These are phyloP conservation scores for Diplolepis rosae DNA, from an alignment of 2,888 invertebrate genomes.

Conservation along the genomic window DNA sequence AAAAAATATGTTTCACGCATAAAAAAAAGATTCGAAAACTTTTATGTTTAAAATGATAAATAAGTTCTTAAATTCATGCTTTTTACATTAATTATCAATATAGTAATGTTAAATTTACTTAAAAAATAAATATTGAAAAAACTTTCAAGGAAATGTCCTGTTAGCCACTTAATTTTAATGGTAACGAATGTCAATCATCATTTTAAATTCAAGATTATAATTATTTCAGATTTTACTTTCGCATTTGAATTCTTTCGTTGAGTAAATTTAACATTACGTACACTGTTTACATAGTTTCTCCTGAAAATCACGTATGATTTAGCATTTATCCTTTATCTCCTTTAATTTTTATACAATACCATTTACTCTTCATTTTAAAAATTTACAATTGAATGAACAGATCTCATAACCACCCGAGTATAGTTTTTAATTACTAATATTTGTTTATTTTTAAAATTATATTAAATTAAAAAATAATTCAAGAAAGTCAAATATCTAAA, in stretches of 20 bases:
- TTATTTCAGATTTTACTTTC: too few relatives aligned
- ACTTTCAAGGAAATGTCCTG: too few relatives aligned
- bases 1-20: neutral
- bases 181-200: too few relatives aligned
- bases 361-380: constrained; percentile 6
- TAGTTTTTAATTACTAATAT: neutral
- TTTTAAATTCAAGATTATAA: too few relatives aligned
- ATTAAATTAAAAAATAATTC: neutral
- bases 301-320: neutral
- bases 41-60: neutral
- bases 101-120: neutral
- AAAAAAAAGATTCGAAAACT: neutral
- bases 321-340: constrained; percentile 2
- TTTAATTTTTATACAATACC: neutral
- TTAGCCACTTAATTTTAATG: too few relatives aligned
- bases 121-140: too few relatives aligned
- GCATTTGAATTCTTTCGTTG: neutral
- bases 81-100: neutral
- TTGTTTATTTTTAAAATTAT: neutral
- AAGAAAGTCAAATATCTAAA: neutral
- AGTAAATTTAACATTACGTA: neutral
- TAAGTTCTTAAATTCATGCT: neutral
- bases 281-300: neutral
- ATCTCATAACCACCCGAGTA: constrained; percentile 33
- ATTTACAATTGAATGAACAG: constrained; percentile 29